Percentiles rank a stretch among this genome's conserved stretches.
phyloP scores from a whole-genome alignment of 2,797 vertebrate species.

The Eurystomus glaucurus region DNA sequence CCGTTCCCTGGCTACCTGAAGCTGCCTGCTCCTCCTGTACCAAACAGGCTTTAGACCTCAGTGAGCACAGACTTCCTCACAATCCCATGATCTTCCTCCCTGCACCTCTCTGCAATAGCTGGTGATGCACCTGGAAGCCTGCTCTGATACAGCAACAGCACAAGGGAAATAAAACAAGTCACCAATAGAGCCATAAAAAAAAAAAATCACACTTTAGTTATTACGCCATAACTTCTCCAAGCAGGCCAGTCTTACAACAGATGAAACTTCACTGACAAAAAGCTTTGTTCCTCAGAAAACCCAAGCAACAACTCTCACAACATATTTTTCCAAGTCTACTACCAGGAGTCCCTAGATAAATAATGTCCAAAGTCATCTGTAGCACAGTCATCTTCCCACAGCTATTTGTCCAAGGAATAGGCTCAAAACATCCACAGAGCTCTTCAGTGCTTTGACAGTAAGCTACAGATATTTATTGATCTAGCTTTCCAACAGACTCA shows the following conservation, averaged over 20 bases:
- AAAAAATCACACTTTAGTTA: not conserved
- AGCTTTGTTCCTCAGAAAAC: not conserved
- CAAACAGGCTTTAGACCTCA: not conserved
- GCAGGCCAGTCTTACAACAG: not conserved
- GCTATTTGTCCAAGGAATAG: not conserved
- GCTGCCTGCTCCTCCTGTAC: not conserved
- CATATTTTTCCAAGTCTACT: not conserved
- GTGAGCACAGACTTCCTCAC: not conserved
- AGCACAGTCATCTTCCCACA: not conserved
- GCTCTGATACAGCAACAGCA: not conserved
- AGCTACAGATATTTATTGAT: conserved; percentile 34
- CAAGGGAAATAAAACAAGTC: not conserved
- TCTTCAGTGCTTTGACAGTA: not conserved
- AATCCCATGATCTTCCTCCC: fast-evolving
- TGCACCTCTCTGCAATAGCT: not conserved
- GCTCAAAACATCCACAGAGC: not conserved
- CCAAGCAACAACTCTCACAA: not conserved
- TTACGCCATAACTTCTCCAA: not conserved
- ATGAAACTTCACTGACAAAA: not conserved
- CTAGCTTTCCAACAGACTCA: not conserved
- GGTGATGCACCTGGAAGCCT: fast-evolving
- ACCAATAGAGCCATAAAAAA: not conserved
- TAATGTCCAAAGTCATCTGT: not conserved
- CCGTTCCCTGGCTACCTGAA: not conserved
- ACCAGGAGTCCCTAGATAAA: not conserved